Conservation (phyloP, 2,113 vertebrate genomes). For the Choloepus hoffmanni region DNA sequence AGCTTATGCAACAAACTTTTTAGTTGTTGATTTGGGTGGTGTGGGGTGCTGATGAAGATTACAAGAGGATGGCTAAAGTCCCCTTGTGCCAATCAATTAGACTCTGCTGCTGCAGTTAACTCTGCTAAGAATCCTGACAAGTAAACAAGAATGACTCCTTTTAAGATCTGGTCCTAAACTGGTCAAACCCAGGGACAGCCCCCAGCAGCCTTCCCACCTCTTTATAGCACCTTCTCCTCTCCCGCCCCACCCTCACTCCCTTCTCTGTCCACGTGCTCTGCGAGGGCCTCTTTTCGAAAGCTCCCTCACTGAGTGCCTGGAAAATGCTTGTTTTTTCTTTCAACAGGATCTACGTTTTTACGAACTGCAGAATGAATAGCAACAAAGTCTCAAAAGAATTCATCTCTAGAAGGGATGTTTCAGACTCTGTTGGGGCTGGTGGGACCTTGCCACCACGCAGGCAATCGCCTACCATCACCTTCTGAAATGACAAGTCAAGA, state of each 20-base stretch:
- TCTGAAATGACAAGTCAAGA: neutral
- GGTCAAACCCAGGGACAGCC: neutral
- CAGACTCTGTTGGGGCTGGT: neutral
- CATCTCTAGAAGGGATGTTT: neutral
- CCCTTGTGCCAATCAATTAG: neutral
- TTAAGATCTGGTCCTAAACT: neutral
- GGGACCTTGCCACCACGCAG: neutral
- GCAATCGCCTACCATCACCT: neutral
- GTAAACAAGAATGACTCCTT: neutral
- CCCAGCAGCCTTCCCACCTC: neutral
- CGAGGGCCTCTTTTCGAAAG: neutral
- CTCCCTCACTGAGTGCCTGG: neutral
- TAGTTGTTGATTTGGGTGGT: neutral
- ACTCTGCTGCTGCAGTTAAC: neutral
- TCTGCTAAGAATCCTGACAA: neutral
- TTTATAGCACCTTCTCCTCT: neutral
- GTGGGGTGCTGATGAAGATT: neutral
- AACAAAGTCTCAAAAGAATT: neutral
- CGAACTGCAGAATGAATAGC: neutral
- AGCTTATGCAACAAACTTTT: neutral
- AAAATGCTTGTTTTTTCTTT: constrained; percentile 5
- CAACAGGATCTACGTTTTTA: neutral
- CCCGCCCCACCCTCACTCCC: fast-evolving
- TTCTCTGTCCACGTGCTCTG: fast-evolving
- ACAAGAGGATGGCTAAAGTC: neutral